phyloP scores from a whole-genome alignment of 1,140 invertebrate genomes.

The Euura saliciscinereae region DNA sequence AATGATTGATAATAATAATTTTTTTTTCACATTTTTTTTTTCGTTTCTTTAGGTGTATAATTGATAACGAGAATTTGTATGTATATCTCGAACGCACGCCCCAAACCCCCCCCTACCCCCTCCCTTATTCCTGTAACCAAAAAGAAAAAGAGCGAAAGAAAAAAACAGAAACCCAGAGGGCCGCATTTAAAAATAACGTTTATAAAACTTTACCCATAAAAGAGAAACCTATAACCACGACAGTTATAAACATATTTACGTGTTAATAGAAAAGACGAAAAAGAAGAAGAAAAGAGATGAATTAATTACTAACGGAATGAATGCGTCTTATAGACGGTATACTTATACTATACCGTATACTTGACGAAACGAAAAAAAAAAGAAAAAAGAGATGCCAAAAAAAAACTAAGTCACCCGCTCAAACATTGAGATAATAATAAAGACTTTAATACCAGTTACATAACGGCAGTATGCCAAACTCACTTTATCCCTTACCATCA shows the following conservation, averaged over 20 bases:
- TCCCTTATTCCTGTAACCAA: background rate
- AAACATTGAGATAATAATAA: constrained; percentile 51
- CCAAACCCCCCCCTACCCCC: too few species aligned
- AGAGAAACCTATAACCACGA: constrained; percentile 28
- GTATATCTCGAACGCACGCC: constrained; percentile 40
- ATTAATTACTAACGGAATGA: constrained; percentile 26
- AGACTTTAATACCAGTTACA: constrained; percentile 51
- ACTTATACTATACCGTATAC: background rate
- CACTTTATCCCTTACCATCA: constrained; percentile 20
- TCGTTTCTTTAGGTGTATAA: background rate
- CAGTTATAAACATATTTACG: constrained; percentile 25
- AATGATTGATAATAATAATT: background rate
- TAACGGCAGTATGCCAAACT: constrained; percentile 34
- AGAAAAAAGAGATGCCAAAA: constrained; percentile 31
- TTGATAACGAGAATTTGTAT: constrained; percentile 18
- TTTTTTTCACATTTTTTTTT: background rate
- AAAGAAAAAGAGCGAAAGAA: background rate
- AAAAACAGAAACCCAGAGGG: constrained; percentile 17
- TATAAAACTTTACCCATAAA: constrained; percentile 38
- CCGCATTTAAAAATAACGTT: constrained; percentile 46
- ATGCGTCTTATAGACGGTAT: background rate
- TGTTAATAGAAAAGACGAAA: constrained; percentile 19
- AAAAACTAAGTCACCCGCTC: constrained; percentile 40
- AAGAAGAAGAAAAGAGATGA: constrained; percentile 31
- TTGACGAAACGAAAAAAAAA: constrained; percentile 19